A percentile compares a stretch with the other conserved stretches of the same genome.
Evolutionary conservation across 2,113 vertebrate species (phyloP).

Genomic region (Phylloscopus trochiloides): DNA sequence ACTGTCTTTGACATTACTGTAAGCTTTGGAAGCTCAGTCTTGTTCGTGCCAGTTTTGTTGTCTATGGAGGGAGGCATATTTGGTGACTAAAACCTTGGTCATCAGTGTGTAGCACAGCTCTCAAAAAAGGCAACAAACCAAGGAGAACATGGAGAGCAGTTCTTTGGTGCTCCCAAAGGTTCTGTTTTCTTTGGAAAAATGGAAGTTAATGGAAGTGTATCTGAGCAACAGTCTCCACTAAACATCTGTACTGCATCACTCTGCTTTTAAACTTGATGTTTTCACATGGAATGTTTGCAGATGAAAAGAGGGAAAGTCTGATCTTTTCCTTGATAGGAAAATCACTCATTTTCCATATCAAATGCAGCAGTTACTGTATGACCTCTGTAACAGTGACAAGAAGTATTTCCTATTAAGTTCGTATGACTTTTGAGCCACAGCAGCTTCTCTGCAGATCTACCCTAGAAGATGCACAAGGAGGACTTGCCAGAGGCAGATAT

Average conservation of each 20-base stretch:
- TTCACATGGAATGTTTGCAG: not conserved
- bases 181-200: not conserved
- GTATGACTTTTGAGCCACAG: not conserved
- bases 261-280: not conserved
- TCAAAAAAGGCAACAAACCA: not conserved
- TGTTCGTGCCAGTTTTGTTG: not conserved
- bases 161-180: not conserved
- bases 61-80: not conserved
- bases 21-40: not conserved
- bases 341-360: not conserved
- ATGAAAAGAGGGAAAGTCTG: not conserved
- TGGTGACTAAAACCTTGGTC: not conserved
- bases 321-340: not conserved
- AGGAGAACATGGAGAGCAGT: not conserved
- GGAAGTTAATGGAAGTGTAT: not conserved
- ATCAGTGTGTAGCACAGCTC: not conserved
- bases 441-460: not conserved
- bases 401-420: not conserved
- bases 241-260: not conserved
- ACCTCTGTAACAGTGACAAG: not conserved
- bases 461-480: not conserved
- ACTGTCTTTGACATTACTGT: not conserved
- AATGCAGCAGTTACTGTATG: not conserved
- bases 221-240: not conserved
- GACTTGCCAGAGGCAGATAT: not conserved